A percentile compares a stretch with the other conserved stretches of the same genome.
phyloP scores from a whole-genome alignment of 53 echinoderm and acorn worm species.

The Arbacia lixula region DNA sequence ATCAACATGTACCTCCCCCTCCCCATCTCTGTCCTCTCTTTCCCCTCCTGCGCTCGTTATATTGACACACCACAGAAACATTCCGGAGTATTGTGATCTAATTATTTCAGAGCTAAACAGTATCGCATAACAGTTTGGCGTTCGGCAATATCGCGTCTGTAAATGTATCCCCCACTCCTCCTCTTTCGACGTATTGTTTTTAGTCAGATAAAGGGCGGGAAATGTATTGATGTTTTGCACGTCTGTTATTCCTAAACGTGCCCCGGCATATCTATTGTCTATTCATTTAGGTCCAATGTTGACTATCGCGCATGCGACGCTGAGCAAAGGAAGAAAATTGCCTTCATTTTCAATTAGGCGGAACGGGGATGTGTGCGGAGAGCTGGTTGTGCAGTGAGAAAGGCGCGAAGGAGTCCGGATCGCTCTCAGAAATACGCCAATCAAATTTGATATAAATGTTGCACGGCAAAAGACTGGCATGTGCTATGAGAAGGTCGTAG shows the following conservation, averaged over 20 bases:
- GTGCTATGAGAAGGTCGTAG: slow-evolving; percentile 10
- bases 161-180: neutral
- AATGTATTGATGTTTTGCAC: slow-evolving; percentile 33
- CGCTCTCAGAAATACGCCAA: slow-evolving; percentile 3
- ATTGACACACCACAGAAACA: slow-evolving; percentile 13
- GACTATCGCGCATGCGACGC: slow-evolving; percentile 1
- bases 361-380: slow-evolving; percentile 7
- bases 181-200: neutral
- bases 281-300: neutral
- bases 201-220: neutral
- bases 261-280: neutral
- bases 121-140: slow-evolving; percentile 28
- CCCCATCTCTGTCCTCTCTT: too few species aligned
- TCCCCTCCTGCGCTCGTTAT: neutral
- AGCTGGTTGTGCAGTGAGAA: too few species aligned
- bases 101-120: slow-evolving; percentile 15
- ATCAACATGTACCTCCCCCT: neutral
- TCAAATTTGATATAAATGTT: slow-evolving; percentile 49
- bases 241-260: slow-evolving; percentile 10
- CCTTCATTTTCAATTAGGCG: slow-evolving; percentile 33
- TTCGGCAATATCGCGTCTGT: neutral
- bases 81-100: slow-evolving; percentile 31
- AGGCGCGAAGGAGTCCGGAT: neutral
- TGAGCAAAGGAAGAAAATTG: neutral
- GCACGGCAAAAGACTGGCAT: slow-evolving; percentile 8